Evolutionary conservation across 2,797 vertebrate species (phyloP), one percentile per base, ranked within the genome.

Genomic region (Chelon labrosus): DNA sequence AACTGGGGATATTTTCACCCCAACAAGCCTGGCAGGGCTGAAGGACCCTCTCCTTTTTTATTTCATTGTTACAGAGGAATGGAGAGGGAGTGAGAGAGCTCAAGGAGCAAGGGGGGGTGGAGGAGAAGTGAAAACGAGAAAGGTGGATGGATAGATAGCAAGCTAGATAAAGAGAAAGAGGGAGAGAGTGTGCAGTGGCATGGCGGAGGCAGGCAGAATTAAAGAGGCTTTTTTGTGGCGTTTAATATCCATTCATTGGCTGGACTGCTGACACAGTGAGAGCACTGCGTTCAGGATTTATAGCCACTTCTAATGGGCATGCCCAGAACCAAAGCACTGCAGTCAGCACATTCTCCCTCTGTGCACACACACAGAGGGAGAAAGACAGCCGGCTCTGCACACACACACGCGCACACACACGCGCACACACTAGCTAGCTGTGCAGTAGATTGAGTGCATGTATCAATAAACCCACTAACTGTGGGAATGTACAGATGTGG

Each of bases 191-290:
- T 38, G 62, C 84, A 88, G 84, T 82, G 12, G 77, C 16, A 83
- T 87, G 91, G 80, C 58, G 78, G 78, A 80, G 90, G 93, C 79
- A 93, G 91, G 93, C 88, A 91, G 89, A 95, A 95, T 95, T 93
- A 95, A 93, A 94, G 91, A 94, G 95, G 93, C 92, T 95, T 96
- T 88, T 94, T 91, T 91, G 95, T 95, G 92, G 89, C 86, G 65
- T 95, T 96, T 96, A 95, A 95, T 95, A 96, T 95, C 95, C 95
- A 95, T 96, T 96, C 95, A 94, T 96, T 96, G 91, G 79, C 77
- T 92, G 94, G 94, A 93, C 92, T 95, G 96, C 96, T 96, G 96
- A 97, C 89, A 65, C 89, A 93, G 95, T 93, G 42, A 91, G 92
- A 95, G 93, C 91, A 89, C 93, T 91, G 91, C 84, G 89, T 93